A percentile compares a stretch with the other conserved stretches of the same genome.
phyloP scores from a whole-genome alignment of 2,797 vertebrate species.

The Dermochelys coriacea region DNA sequence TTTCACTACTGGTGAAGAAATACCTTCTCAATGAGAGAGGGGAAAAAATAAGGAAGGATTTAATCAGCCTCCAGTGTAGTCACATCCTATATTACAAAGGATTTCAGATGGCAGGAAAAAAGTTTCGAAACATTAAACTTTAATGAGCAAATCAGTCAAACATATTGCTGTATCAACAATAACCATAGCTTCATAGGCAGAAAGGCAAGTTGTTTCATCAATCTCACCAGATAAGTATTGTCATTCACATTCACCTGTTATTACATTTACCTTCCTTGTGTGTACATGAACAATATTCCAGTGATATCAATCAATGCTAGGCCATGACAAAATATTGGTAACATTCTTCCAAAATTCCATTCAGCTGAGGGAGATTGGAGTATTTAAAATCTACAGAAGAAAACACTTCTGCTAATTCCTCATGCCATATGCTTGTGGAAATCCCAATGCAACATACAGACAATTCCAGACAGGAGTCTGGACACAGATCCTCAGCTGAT shows the following conservation, averaged over 20 bases:
- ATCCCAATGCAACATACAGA: background rate
- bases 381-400: too few relatives aligned
- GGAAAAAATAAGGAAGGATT: background rate
- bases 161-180: conserved; percentile 29
- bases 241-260: conserved; percentile 11
- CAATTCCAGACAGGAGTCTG: background rate
- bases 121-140: conserved; percentile 64
- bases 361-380: background rate
- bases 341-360: background rate
- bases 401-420: background rate
- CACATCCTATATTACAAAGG: background rate
- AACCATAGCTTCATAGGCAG: background rate
- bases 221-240: conserved; percentile 7
- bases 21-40: background rate
- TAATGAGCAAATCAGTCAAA: conserved; percentile 54
- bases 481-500: background rate
- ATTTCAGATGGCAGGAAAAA: conserved; percentile 42
- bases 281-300: background rate
- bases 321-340: background rate
- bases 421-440: background rate
- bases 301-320: background rate
- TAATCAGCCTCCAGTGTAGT: conserved; percentile 17
- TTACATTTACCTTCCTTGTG: background rate
- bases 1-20: conserved; percentile 60
- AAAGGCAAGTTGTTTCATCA: background rate